These are phyloP conservation scores for Loriculus beryllinus DNA, from an alignment of 2,797 vertebrate genomes.

Conservation along the genomic window DNA sequence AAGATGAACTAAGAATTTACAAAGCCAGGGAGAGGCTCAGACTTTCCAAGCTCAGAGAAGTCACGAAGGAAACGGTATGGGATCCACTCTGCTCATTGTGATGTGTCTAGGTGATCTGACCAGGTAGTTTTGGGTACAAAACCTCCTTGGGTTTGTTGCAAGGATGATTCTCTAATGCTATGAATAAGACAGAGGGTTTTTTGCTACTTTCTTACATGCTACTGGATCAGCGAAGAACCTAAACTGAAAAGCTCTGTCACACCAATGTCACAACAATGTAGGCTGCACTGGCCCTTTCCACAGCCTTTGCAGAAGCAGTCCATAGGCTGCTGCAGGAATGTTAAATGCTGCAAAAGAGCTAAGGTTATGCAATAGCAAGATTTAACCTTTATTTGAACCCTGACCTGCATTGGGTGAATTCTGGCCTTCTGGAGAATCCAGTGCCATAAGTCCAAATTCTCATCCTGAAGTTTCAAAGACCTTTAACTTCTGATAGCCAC, in stretches of 20 bases:
- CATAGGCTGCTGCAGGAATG: neutral
- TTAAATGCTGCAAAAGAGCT: neutral
- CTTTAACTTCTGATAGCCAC: conserved; percentile 1
- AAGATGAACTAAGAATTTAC: conserved; percentile 81
- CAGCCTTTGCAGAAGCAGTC: neutral
- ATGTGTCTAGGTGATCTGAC: neutral
- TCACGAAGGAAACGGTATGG: conserved; percentile 74
- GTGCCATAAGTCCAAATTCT: neutral
- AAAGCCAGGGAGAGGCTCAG: conserved; percentile 75
- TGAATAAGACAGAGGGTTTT: neutral
- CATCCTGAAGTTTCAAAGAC: neutral
- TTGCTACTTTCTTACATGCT: neutral
- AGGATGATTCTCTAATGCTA: neutral
- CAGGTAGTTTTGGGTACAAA: neutral
- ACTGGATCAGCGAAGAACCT: neutral
- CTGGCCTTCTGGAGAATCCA: neutral
- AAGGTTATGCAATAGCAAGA: neutral
- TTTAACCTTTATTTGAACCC: conserved; percentile 11
- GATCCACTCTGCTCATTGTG: neutral
- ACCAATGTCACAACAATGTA: neutral
- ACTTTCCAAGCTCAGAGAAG: conserved; percentile 74
- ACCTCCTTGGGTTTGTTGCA: neutral
- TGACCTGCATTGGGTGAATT: neutral
- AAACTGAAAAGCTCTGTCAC: neutral
- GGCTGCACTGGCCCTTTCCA: neutral